Conservation (phyloP, 2,797 vertebrate genomes). For the Protosalanx chinensis region DNA sequence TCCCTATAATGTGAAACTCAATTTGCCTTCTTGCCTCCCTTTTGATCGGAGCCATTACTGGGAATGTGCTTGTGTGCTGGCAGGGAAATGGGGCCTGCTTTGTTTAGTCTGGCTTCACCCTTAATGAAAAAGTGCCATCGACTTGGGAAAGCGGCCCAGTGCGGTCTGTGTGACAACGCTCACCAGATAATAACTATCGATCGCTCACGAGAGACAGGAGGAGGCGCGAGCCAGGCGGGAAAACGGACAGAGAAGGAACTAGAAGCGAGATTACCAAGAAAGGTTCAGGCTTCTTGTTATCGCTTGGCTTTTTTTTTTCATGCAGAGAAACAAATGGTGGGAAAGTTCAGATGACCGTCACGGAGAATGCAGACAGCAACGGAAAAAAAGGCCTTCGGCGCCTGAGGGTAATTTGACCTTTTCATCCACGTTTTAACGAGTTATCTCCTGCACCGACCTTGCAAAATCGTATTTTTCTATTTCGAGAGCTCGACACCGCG, state of each 20-base stretch:
- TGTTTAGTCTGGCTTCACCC: constrained; percentile 78
- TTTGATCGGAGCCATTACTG: constrained; percentile 72
- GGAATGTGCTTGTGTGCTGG: constrained; percentile 71
- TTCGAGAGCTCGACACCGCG: constrained; percentile 23
- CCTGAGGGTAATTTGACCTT: not conserved
- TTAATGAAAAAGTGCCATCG: constrained; percentile 79
- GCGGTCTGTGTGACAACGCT: constrained; percentile 61
- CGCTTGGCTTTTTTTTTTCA: constrained; percentile 31
- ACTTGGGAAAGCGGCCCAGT: constrained; percentile 64
- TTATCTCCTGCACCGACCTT: not conserved
- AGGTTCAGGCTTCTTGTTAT: constrained; percentile 25
- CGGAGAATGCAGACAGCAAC: not conserved
- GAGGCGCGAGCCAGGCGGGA: not conserved
- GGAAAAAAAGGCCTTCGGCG: not conserved
- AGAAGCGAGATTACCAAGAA: constrained; percentile 31
- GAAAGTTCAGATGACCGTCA: not conserved
- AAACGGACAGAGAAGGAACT: constrained; percentile 50
- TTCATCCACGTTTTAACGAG: not conserved
- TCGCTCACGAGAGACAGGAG: constrained; percentile 64
- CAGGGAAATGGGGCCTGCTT: constrained; percentile 72
- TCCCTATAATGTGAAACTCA: constrained; percentile 74
- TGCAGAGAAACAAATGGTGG: constrained; percentile 25
- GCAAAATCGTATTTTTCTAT: constrained; percentile 20
- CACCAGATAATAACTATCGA: constrained; percentile 77
- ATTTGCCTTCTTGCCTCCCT: constrained; percentile 70